phyloP scores from a whole-genome alignment of 2,113 vertebrate species.

The Epinephelus fuscoguttatus region DNA sequence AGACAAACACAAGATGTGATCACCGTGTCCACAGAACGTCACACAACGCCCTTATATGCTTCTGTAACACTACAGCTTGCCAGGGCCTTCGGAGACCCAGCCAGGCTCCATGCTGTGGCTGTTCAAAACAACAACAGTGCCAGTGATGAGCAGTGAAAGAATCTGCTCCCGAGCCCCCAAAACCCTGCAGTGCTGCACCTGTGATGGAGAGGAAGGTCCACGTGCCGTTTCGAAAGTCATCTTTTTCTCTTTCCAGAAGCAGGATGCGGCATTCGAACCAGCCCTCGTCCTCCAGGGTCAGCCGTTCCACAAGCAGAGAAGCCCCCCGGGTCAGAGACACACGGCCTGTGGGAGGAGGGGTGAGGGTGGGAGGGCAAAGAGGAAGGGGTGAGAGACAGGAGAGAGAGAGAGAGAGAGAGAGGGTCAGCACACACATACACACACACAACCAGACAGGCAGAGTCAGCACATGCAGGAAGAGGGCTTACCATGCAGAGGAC shows the following conservation, averaged over 20 bases:
- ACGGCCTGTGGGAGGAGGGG: conserved; percentile 84
- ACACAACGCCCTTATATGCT: conserved; percentile 13
- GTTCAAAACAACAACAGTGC: conserved; percentile 59
- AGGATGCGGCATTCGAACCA: conserved; percentile 98
- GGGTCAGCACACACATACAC: conserved; percentile 29
- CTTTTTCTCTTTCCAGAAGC: conserved; percentile 90
- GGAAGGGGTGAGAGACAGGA: conserved; percentile 9
- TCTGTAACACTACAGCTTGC: conserved; percentile 29
- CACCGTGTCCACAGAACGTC: conserved; percentile 9
- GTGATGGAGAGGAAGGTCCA: conserved; percentile 97
- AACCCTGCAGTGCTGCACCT: conserved; percentile 82
- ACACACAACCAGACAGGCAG: conserved; percentile 58
- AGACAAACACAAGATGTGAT: conserved; percentile 30
- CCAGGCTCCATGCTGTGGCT: conserved; percentile 58
- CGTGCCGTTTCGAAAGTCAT: conserved; percentile 94
- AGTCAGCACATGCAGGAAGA: conserved; percentile 70
- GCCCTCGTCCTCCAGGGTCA: conserved; percentile 93
- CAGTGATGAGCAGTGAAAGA: conserved; percentile 36
- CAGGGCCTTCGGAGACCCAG: conserved; percentile 31
- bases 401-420: conserved; percentile 6
- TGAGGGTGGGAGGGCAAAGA: conserved; percentile 10
- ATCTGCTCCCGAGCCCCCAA: conserved; percentile 39
- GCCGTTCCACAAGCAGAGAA: conserved; percentile 89
- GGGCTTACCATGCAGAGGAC: conserved; percentile 62
- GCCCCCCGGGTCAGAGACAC: conserved; percentile 90